Percentiles rank a stretch among this genome's conserved stretches.
Evolutionary conservation across 2,888 invertebrate species (phyloP).

Genomic region (Philopedon plagiatum): DNA sequence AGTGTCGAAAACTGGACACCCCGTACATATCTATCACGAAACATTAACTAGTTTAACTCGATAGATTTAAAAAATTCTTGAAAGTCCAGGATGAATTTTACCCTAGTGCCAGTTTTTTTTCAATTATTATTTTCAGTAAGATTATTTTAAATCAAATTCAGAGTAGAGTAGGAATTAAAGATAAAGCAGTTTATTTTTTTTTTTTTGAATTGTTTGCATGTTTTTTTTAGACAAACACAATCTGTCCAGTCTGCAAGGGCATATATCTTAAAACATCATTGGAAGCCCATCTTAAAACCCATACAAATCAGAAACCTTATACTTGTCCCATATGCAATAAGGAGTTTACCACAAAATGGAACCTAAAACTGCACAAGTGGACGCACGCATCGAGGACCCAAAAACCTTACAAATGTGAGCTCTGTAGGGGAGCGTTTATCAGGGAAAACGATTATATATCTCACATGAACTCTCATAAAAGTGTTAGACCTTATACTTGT

Average conservation of each 20-base stretch:
- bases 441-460: conserved; percentile 85
- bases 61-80: too few relatives aligned
- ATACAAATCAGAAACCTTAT: conserved; percentile 83
- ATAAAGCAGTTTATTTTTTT: conserved; percentile 2
- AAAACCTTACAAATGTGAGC: conserved; percentile 87
- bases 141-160: too few relatives aligned
- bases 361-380: conserved; percentile 90
- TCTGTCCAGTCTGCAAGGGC: conserved; percentile 83
- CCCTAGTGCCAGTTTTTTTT: too few relatives aligned
- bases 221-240: conserved; percentile 74
- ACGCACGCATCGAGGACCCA: conserved; percentile 87
- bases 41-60: too few relatives aligned
- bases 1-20: too few relatives aligned
- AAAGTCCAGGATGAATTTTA: too few relatives aligned
- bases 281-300: conserved; percentile 84
- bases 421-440: conserved; percentile 89
- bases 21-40: too few relatives aligned
- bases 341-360: conserved; percentile 91
- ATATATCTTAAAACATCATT: conserved; percentile 85
- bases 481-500: conserved; percentile 88
- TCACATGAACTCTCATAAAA: conserved; percentile 89
- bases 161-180: too few relatives aligned
- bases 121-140: too few relatives aligned
- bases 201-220: not conserved
- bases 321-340: conserved; percentile 88